Base-by-base conservation (phyloP, 1,140 invertebrate species). In the Drosophila gunungcola region DNA sequence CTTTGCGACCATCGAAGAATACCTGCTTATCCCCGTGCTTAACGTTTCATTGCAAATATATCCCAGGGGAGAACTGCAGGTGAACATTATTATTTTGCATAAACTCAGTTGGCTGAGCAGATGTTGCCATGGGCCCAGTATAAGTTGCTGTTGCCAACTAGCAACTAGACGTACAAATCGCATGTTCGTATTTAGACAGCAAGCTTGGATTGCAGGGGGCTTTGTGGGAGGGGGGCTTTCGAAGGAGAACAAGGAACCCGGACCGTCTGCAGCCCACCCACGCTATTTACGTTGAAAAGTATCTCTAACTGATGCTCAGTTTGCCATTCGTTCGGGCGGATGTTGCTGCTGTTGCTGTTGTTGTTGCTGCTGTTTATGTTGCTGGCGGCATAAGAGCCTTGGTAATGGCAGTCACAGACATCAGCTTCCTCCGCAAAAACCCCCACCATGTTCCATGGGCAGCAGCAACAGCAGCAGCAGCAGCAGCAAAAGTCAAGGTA, bases 271-370 rank as follows among this genome's bases (percentile, higher is more conserved):
- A 57, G 82, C 57, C 82, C 83, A 86, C 83, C 79, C 83, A 89
- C 83, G 79, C 84, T 49, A 68, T 68, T 86, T 82, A 75, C 58
- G 56, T 65, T 46, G 83, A 85, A 85, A 78, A 78, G 78, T 73
- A 76, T 88, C 75, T 89, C 74, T 77, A 76, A 70, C 78, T 88
- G 79, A 69, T 86, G 83, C 84, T 79, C 75, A 73, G 84, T 76
- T 82, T 79, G 83, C 83, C 69, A 63, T 80, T 85, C 51, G 60
- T 63, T 54, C 65, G 41, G 52, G 49, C 65, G 57, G 69, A 52
- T 84, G 64, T 75, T 62, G 45, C 41, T 54, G 43, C 16, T 45
- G 43, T 13, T 45, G 5, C 16, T 43, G 55, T 53, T 72, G 54
- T 57, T 60, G 51, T 51, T 69, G 67, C 53, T 56, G 43, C 48